Evolutionary conservation across 2,113 vertebrate genomes (phyloP).

Genomic region (Salvelinus alpinus): DNA sequence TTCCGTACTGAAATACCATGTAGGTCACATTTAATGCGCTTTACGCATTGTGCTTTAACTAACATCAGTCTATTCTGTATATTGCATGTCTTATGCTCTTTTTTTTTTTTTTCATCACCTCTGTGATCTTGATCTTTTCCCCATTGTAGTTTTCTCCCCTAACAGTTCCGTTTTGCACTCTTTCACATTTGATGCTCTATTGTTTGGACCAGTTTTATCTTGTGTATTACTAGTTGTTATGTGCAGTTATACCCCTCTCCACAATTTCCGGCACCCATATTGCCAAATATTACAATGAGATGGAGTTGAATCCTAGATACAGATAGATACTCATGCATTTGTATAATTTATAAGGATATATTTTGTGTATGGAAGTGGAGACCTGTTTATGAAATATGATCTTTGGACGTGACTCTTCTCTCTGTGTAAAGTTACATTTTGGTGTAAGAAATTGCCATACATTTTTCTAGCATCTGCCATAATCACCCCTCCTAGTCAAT

Average conservation of each 20-base stretch:
- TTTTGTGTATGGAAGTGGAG: slow-evolving; percentile 80
- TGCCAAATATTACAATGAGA: slow-evolving; percentile 69
- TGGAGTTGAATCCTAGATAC: slow-evolving; percentile 62
- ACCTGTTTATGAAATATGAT: slow-evolving; percentile 70
- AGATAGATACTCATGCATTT: slow-evolving; percentile 68
- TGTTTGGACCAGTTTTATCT: slow-evolving; percentile 34
- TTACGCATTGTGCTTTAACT: slow-evolving; percentile 67
- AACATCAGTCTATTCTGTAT: slow-evolving; percentile 59
- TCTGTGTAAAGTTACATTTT: slow-evolving; percentile 70
- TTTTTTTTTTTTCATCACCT: slow-evolving; percentile 47
- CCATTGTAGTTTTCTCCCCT: slow-evolving; percentile 52
- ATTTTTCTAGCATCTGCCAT: slow-evolving; percentile 70
- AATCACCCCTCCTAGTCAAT: slow-evolving; percentile 57
- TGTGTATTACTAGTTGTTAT: slow-evolving; percentile 51
- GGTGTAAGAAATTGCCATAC: slow-evolving; percentile 62
- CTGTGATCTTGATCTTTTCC: slow-evolving; percentile 46
- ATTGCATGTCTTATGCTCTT: slow-evolving; percentile 60
- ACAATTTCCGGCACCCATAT: slow-evolving; percentile 53
- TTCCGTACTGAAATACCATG: slow-evolving; percentile 69
- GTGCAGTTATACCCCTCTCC: slow-evolving; percentile 60
- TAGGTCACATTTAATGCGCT: slow-evolving; percentile 67
- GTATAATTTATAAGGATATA: slow-evolving; percentile 81
- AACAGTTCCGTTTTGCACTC: slow-evolving; percentile 42
- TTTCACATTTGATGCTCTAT: slow-evolving; percentile 49
- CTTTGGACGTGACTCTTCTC: slow-evolving; percentile 60